Conservation (phyloP, 2,888 invertebrate species). For the Rhynchonema sp. region DNA sequence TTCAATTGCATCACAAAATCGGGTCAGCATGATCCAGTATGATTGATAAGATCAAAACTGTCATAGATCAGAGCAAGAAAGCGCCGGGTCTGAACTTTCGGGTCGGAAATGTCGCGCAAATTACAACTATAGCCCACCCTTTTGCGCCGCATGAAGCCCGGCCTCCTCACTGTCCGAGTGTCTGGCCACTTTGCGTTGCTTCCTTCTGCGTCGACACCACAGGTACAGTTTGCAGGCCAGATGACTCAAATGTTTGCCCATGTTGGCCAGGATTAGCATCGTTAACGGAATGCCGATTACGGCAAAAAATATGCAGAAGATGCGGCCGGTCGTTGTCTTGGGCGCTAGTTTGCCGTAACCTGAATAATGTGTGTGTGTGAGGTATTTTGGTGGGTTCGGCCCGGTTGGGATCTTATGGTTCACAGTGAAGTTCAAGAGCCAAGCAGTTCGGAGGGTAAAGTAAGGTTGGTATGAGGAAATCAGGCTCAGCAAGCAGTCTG, state of each 20-base stretch:
- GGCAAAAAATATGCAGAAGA: slow-evolving; percentile 1
- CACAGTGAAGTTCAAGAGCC: too few species aligned
- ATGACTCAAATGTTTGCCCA: neutral
- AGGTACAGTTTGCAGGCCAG: neutral
- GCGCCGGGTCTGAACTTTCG: neutral
- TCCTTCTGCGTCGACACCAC: neutral
- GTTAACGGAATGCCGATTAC: slow-evolving; percentile 1
- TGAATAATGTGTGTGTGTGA: too few species aligned
- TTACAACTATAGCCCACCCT: neutral
- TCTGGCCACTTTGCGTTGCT: neutral
- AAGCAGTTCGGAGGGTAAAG: too few species aligned
- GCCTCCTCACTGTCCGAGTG: neutral
- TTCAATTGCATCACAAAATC: too few species aligned
- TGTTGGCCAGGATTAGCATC: slow-evolving; percentile 1
- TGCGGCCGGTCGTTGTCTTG: neutral
- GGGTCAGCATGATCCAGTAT: too few species aligned
- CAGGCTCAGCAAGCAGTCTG: too few species aligned
- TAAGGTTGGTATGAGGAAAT: too few species aligned
- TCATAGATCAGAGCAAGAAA: too few species aligned
- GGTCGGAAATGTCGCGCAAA: neutral
- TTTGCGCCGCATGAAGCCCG: neutral
- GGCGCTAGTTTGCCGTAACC: neutral
- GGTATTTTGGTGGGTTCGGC: too few species aligned
- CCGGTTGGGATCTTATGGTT: too few species aligned
- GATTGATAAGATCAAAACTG: too few species aligned